Base-by-base conservation (phyloP, 2,797 vertebrate species). In the Enteromius paludinosus region DNA sequence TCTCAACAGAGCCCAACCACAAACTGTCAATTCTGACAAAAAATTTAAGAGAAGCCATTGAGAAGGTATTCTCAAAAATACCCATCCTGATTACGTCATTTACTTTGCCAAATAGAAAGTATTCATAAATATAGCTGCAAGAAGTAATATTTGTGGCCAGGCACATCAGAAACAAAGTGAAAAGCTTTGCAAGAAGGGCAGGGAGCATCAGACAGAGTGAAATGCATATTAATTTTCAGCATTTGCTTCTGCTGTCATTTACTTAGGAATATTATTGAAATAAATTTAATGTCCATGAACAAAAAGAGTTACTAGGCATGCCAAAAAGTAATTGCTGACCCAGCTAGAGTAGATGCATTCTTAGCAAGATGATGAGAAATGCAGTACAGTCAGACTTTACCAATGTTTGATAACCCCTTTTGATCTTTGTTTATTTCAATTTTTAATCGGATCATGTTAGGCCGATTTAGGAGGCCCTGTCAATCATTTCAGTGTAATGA, bases 401-500 rank as follows among this genome's bases (percentile, higher is more conserved):
- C 5, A 49, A 17, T 61, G 12, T 11, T 61, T 62, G 25, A 15
- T 30, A 62, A 62, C 59, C 25, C 14, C 1, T 73, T 43, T 35
- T 23, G 7, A 0, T 54, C 10, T 74, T 11, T 45, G 9, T 54
- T 35, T 65, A 61, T 74, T 38, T 64, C 43, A 14, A 18, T 23
- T 43, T 64, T 65, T 30, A 81, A 66, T 62, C 0, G 28, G 33
- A 66, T 66, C 33, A 3, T 5, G 7, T 68, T 79, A n/a, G 20
- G 45, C 47, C 8, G 56, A 10, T 54, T 28, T 15, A 12, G 23
- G 52, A 69, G 14, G 30, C 12, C 45, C 83, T 72, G 74, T 85
- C 79, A 71, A 79, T 86, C 90, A 65, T 90, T 68, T 38, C 85
- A 87, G 59, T 15, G 64, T 71, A 52, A 47, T 69, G n/a, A 56